Conservation (phyloP, 2,888 invertebrate genomes). For the Amiota minor region DNA sequence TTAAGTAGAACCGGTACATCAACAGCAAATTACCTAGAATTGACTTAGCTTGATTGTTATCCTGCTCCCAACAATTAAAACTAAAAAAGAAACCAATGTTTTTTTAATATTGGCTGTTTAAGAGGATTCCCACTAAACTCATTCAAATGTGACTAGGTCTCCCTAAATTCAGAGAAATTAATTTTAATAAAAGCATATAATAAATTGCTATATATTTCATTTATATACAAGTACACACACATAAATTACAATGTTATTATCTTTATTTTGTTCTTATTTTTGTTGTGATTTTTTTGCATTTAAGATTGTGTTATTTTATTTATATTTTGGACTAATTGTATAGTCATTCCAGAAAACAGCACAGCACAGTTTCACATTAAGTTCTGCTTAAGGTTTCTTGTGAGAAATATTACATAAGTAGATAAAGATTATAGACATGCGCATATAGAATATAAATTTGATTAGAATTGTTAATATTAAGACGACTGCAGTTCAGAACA, state of each 20-base stretch:
- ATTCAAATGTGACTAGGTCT: too few relatives aligned
- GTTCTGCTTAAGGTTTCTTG: background rate
- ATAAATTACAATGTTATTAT: conserved; percentile 15
- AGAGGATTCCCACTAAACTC: too few relatives aligned
- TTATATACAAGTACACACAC: conserved; percentile 21
- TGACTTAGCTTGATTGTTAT: too few relatives aligned
- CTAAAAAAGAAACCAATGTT: too few relatives aligned
- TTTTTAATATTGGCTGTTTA: too few relatives aligned
- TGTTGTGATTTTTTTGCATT: background rate
- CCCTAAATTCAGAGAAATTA: too few relatives aligned
- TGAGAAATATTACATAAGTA: conserved; percentile 31
- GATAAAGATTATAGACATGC: conserved; percentile 57
- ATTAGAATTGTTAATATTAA: conserved; percentile 37
- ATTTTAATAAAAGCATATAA: too few relatives aligned
- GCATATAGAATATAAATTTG: conserved; percentile 50
- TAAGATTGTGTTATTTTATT: background rate
- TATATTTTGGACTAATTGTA: conserved; percentile 5
- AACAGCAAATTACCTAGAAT: too few relatives aligned
- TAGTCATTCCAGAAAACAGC: conserved; percentile 23
- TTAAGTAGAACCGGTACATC: too few relatives aligned
- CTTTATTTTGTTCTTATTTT: background rate
- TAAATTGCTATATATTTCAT: background rate
- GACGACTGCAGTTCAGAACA: conserved; percentile 66
- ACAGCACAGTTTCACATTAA: conserved; percentile 20
- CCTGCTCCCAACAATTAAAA: too few relatives aligned